Conservation (phyloP, 2,113 vertebrate species). For the Ia io region DNA sequence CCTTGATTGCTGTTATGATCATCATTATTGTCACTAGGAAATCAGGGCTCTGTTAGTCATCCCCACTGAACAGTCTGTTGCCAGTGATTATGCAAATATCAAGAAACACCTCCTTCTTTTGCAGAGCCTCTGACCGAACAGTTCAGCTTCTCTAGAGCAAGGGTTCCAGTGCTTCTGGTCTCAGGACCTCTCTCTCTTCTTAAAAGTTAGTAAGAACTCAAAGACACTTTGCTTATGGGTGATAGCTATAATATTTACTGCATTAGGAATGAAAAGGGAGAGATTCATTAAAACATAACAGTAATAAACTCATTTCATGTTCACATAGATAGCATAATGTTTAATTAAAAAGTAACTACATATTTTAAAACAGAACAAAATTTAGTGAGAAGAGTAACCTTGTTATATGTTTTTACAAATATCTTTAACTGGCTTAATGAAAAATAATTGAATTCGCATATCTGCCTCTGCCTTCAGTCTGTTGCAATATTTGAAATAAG, state of each 20-base stretch:
- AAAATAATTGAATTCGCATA: not conserved
- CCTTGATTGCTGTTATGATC: not conserved
- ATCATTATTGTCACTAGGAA: not conserved
- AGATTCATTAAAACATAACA: not conserved
- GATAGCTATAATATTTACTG: not conserved
- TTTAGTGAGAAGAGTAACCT: not conserved
- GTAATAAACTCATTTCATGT: not conserved
- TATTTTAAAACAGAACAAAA: constrained; percentile 28
- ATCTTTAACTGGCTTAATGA: not conserved
- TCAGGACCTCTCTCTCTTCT: not conserved
- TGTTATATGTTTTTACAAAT: not conserved
- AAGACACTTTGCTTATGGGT: not conserved
- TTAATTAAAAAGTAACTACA: not conserved
- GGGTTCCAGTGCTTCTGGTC: not conserved
- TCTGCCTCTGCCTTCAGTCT: not conserved
- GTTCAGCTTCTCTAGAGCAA: not conserved
- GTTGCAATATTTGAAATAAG: not conserved
- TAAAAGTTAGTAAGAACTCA: not conserved
- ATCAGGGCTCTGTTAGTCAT: not conserved
- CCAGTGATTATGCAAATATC: not conserved
- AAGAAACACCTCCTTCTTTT: not conserved
- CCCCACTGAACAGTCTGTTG: not conserved
- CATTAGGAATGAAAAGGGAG: constrained; percentile 25
- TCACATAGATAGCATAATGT: not conserved
- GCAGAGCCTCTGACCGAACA: not conserved